Conservation (phyloP, 1,140 invertebrate genomes). For the Drosophila neocordata region DNA sequence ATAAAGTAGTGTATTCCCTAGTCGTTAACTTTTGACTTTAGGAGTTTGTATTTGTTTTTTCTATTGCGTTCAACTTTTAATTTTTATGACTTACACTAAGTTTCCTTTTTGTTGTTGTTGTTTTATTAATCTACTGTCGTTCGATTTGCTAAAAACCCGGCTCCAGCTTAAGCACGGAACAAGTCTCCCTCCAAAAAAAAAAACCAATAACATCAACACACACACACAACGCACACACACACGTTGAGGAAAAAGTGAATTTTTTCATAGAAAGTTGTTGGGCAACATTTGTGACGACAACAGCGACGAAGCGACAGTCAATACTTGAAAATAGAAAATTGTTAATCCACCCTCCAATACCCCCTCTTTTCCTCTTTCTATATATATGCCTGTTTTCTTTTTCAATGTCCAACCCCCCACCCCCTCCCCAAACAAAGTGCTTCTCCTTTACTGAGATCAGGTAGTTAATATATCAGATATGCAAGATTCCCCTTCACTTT, state of each 20-base stretch:
- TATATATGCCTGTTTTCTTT: too few species aligned
- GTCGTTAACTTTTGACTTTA: not conserved
- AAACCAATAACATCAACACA: constrained; percentile 20
- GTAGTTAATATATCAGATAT: too few species aligned
- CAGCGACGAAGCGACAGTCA: constrained; percentile 38
- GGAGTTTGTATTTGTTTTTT: constrained; percentile 9
- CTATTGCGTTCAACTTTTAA: constrained; percentile 26
- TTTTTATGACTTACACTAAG: constrained; percentile 33
- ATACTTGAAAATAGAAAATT: constrained; percentile 79
- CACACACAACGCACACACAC: constrained; percentile 23
- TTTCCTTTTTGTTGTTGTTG: constrained; percentile 59
- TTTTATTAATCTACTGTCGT: constrained; percentile 65
- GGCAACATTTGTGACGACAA: constrained; percentile 69
- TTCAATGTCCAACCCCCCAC: too few species aligned
- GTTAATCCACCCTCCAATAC: not conserved
- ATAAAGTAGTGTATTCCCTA: not conserved
- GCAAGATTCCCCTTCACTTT: constrained; percentile 1
- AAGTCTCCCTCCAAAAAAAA: constrained; percentile 11
- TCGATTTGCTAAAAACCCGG: constrained; percentile 69
- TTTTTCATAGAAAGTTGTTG: constrained; percentile 80
- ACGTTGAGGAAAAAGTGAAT: constrained; percentile 73
- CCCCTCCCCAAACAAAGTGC: too few species aligned
- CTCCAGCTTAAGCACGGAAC: constrained; percentile 20
- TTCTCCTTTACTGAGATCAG: too few species aligned
- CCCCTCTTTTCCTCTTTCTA: not conserved